phyloP scores from a whole-genome alignment of 2,888 invertebrate species.

The Pseudoips prasinana region DNA sequence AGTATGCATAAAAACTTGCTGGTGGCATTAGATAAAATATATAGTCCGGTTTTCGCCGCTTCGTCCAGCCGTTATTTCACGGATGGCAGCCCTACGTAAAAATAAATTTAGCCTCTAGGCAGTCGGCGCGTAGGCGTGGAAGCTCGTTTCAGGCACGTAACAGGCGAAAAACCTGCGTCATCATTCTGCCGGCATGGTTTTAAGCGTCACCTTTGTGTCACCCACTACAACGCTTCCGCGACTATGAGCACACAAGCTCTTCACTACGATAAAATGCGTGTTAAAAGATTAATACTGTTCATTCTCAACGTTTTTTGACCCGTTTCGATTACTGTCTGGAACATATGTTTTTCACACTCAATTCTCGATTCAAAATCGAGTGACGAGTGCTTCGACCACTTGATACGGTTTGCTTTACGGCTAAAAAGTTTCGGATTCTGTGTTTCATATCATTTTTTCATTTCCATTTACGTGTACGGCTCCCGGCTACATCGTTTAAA shows the following conservation, averaged over 20 bases:
- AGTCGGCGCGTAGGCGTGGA: conserved; percentile 10
- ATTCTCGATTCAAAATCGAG: conserved; percentile 18
- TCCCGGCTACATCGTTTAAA: conserved; percentile 4
- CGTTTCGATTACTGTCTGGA: conserved; percentile 16
- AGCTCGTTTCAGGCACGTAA: conserved; percentile 23
- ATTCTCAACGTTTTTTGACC: conserved; percentile 27
- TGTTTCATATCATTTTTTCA: conserved; percentile 2
- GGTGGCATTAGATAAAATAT: too few species aligned
- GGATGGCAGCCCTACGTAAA: conserved; percentile 34
- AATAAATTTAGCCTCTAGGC: conserved; percentile 31
- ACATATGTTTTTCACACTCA: conserved; percentile 16
- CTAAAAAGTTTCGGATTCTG: conserved; percentile 15
- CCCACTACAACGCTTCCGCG: conserved; percentile 13
- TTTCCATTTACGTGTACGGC: conserved; percentile 3
- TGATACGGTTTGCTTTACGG: conserved; percentile 13
- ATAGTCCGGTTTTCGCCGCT: conserved; percentile 15
- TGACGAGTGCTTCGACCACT: conserved; percentile 15
- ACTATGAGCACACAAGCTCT: conserved; percentile 20
- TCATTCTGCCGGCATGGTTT: conserved; percentile 16
- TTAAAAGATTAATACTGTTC: conserved; percentile 19
- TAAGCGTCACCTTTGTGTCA: conserved; percentile 25
- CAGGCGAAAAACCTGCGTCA: conserved; percentile 31
- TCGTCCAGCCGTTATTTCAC: conserved; percentile 38
- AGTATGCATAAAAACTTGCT: too few species aligned
- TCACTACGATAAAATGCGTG: conserved; percentile 19